Evolutionary conservation across 2,888 invertebrate genomes (phyloP), one percentile per base, ranked within the genome.

Genomic region (Lagria hirta): DNA sequence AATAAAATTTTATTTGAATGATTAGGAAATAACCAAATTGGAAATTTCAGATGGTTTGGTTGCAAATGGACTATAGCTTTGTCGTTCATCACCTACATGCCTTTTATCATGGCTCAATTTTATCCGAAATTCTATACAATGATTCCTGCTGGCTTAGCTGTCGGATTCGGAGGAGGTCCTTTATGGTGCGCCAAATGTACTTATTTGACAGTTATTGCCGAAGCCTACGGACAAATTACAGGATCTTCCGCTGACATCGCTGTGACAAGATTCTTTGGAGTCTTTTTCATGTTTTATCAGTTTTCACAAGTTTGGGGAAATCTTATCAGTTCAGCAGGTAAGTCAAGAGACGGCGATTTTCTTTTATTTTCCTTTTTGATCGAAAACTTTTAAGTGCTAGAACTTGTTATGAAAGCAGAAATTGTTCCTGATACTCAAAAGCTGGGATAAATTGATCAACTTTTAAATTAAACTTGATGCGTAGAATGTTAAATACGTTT

Each of bases 131-230:
- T 92, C 67, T 86, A 79, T 64, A 90, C 92, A 0, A 76, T 91
- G 65, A 82, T 91, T 23, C 91, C 91, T 0, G 86, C 90, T 0
- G 88, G 90, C 0, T 73, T 91, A 61, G 79, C 88, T 55, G 84
- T 92, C 0, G 93, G 93, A 2, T 75, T 94, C 7, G 93, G 92
- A 0, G 95, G 91, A 0, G 94, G 94, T 0, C 94, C 95, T 0
- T 74, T 96, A 11, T 96, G 96, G 96, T 92, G 94, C 55, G 92
- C 95, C 10, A 95, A 96, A 70, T 95, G 96, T 68, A 91, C 93
- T 0, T 96, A 94, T 63, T 75, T 97, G 2, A 92, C 93, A 2
- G 85, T 91, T 57, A 86, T 81, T 3, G 79, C 85, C 0, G 87
- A 89, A 61, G 85, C 89, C 1, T 89, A 93, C 63, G 77, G 90